Evolutionary conservation across 2,797 vertebrate genomes (phyloP).

Genomic region (Sparus aurata): DNA sequence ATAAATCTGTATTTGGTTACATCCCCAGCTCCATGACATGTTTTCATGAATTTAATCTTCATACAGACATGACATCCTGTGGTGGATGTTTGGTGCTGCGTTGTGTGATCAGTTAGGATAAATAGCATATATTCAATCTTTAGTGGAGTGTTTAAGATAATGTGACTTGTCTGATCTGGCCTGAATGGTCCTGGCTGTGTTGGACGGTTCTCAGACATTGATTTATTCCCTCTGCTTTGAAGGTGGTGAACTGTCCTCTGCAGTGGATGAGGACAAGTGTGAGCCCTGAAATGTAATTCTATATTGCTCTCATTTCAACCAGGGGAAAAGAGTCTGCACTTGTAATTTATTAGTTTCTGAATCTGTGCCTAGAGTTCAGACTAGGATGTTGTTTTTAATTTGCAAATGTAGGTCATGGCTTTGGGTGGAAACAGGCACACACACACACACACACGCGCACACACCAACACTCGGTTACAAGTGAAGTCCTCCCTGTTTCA

Average conservation of each 20-base stretch:
- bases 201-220: constrained; percentile 1
- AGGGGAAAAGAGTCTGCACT: constrained; percentile 34
- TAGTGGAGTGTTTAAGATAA: background rate
- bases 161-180: background rate
- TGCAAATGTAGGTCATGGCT: constrained; percentile 79
- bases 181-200: background rate
- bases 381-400: constrained; percentile 79
- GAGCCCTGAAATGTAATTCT: constrained; percentile 44
- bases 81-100: background rate
- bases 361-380: constrained; percentile 58
- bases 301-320: constrained; percentile 53
- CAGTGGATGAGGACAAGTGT: constrained; percentile 17
- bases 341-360: constrained; percentile 66
- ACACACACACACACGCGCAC: constrained; percentile 7
- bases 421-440: constrained; percentile 54
- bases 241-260: background rate
- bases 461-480: background rate
- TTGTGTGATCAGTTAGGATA: background rate
- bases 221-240: constrained; percentile 16
- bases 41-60: background rate
- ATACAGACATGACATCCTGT: background rate
- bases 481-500: constrained; percentile 24
- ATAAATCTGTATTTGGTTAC: background rate
- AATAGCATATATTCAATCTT: background rate
- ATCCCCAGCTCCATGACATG: background rate